phyloP scores from a whole-genome alignment of 2,888 invertebrate species.

The Tinea semifulvella region DNA sequence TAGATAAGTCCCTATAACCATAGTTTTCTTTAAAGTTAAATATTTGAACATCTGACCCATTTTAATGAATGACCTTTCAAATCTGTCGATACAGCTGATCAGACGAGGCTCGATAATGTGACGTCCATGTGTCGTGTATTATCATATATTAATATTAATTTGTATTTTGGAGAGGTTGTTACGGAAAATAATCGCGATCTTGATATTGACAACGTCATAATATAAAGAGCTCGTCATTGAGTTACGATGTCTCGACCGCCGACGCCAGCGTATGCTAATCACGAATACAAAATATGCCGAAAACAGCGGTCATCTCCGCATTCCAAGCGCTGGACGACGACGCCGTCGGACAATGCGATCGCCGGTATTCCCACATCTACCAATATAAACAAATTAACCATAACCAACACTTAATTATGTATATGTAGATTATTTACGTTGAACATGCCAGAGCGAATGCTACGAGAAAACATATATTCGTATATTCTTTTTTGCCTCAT shows the following conservation, averaged over 20 bases:
- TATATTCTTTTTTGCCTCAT: too few species aligned
- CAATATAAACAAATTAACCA: background rate
- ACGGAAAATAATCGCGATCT: background rate
- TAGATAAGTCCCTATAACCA: background rate
- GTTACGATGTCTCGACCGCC: slow-evolving; percentile 25
- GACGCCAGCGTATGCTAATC: slow-evolving; percentile 44
- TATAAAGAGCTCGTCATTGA: slow-evolving; percentile 8
- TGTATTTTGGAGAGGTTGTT: background rate
- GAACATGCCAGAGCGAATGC: too few species aligned
- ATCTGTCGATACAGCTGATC: background rate
- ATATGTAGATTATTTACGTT: background rate
- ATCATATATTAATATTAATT: slow-evolving; percentile 4
- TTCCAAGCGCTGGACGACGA: slow-evolving; percentile 37
- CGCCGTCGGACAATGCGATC: slow-evolving; percentile 24
- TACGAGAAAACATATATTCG: too few species aligned
- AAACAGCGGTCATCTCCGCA: slow-evolving; percentile 57
- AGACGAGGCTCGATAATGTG: background rate
- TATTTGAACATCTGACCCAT: background rate
- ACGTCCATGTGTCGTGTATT: slow-evolving; percentile 2
- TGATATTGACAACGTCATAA: slow-evolving; percentile 4
- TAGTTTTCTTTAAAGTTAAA: background rate
- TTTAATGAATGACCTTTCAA: background rate
- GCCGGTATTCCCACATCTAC: background rate
- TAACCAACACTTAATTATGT: background rate
- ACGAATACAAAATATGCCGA: slow-evolving; percentile 36